Evolutionary conservation across 1,140 invertebrate genomes (phyloP), one percentile per base, ranked within the genome.

Genomic region (Lutraria rhynchaena): DNA sequence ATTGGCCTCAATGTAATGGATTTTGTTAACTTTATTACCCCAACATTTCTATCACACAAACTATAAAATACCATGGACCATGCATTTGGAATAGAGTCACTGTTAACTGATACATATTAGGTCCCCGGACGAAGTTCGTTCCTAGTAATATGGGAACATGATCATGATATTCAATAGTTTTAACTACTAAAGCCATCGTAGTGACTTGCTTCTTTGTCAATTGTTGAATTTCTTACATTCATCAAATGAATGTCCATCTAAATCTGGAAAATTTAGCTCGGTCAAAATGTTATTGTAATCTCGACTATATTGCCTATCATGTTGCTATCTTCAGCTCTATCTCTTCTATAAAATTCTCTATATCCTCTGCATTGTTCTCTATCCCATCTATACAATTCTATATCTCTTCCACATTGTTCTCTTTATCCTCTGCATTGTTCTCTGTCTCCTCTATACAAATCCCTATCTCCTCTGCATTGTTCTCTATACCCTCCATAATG

Each of bases 91-190:
- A 53, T 41, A 33, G 58, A 22, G 24, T 58, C n/a, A 44, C 1
- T 5, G 13, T 75, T 44, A 11, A 11, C 9, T 61, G 60, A 55
- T 13, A 29, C n/a, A 15, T 55, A 9, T 61, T 60, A 5, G 61
- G 15, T 44, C 33, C 41, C 27, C 58, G n/a, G 1, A 61, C 19
- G 17, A 61, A 55, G 35, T 75, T 75, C 7, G 57, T 75, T 22
- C 73, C 73, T 19, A 75, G 55, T 19, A 75, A 17, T 3, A 75
- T 55, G 11, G 73, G 53, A 15, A 75, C 57, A 1, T 61, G 31
- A 35, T 31, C 17, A 33, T 61, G 55, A 27, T 60, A 75, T 29
- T 75, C 41, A 44, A 37, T 61, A 1, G 37, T 11, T 27, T 35
- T 53, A n/a, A 75, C 55, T 11, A 75, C 55, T 3, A 75, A 31